These are phyloP conservation scores for Macrostomum lignano DNA, from an alignment of 1,140 invertebrate genomes.

Conservation along the genomic window DNA sequence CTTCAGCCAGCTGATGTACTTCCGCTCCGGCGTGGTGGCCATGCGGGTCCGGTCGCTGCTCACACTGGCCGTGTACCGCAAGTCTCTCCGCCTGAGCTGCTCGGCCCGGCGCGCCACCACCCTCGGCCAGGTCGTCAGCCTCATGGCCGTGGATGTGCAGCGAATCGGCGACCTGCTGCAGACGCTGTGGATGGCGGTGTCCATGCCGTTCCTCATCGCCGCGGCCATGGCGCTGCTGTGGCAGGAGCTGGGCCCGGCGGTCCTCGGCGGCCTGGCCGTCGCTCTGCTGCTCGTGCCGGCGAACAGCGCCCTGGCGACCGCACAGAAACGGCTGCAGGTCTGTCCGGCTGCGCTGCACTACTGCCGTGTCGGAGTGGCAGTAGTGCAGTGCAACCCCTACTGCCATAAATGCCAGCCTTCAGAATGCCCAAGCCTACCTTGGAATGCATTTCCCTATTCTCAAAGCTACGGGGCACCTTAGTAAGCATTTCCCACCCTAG, in stretches of 20 bases:
- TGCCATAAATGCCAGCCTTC: no score
- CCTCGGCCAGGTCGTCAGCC: slow-evolving; percentile 35
- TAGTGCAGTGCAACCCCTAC: no score
- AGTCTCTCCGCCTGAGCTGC: not conserved
- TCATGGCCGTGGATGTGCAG: slow-evolving; percentile 33
- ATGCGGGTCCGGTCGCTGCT: no score
- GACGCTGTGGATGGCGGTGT: slow-evolving; percentile 83
- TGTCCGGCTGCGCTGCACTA: no score
- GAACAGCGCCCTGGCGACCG: not conserved
- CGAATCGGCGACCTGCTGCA: slow-evolving; percentile 37
- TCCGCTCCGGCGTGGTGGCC: no score
- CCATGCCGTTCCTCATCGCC: slow-evolving; percentile 62
- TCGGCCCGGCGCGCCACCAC: slow-evolving; percentile 12
- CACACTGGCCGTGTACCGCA: no score
- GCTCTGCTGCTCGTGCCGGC: slow-evolving; percentile 32
- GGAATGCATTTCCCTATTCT: no score
- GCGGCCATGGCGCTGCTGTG: slow-evolving; percentile 63
- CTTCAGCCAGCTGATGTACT: no score
- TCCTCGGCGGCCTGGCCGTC: slow-evolving; percentile 24
- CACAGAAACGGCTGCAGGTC: slow-evolving; percentile 1
- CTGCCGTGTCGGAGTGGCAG: no score
- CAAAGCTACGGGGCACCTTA: no score
- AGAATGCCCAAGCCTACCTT: no score
- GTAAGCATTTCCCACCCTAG: no score
- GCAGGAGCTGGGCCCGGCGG: slow-evolving; percentile 35